Evolutionary conservation across 2,797 vertebrate species (phyloP).

Genomic region (Myotis planiceps): DNA sequence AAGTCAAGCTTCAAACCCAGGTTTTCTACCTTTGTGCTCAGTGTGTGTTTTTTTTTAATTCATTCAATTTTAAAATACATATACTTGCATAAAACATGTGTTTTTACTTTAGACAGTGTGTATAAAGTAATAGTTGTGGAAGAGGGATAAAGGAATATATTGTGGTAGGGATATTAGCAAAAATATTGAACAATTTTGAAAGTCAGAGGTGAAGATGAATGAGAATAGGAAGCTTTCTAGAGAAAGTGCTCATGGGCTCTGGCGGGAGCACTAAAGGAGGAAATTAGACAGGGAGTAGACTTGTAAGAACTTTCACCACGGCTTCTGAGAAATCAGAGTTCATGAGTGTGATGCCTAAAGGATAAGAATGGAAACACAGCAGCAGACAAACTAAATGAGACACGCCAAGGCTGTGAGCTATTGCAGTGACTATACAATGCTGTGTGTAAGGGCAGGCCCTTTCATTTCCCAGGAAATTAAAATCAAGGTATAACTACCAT

Average conservation of each 20-base stretch:
- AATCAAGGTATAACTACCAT: constrained; percentile 37
- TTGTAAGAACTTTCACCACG: background rate
- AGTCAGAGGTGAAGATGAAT: background rate
- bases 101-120: background rate
- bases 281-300: background rate
- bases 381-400: constrained; percentile 3
- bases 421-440: background rate
- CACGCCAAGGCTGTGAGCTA: background rate
- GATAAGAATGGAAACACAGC: background rate
- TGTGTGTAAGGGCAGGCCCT: background rate
- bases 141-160: background rate
- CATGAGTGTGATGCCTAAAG: background rate
- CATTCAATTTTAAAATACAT: background rate
- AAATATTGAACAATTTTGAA: background rate
- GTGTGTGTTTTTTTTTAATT: background rate
- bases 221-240: background rate
- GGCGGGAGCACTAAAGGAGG: background rate
- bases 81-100: background rate
- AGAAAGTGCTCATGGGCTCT: background rate
- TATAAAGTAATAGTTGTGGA: background rate
- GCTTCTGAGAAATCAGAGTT: background rate
- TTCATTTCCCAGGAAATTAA: constrained; percentile 34
- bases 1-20: background rate
- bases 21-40: background rate
- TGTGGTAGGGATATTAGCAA: background rate